A percentile compares a stretch with the other conserved stretches of the same genome.
Conservation (phyloP, 2,113 vertebrate species). For the Nycticebus coucang region DNA sequence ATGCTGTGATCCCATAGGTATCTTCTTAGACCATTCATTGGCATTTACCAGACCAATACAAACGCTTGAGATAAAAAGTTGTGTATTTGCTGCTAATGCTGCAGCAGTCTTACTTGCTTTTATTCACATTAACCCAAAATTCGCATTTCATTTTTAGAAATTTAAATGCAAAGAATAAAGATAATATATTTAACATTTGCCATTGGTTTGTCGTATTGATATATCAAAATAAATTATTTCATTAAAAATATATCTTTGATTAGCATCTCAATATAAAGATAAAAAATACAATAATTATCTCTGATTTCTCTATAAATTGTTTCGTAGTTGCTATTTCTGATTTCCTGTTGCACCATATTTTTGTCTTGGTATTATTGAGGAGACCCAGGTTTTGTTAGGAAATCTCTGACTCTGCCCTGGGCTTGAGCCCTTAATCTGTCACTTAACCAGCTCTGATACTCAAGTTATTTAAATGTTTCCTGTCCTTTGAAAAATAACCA, state of each 20-base stretch:
- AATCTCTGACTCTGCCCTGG: not conserved
- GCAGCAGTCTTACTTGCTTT: not conserved
- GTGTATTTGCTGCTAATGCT: not conserved
- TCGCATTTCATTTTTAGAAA: constrained; percentile 21
- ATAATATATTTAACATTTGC: not conserved
- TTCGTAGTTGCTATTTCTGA: not conserved
- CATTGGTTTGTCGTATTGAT: not conserved
- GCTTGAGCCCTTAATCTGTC: too few relatives aligned
- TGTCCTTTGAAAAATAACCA: not conserved
- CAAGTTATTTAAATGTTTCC: not conserved
- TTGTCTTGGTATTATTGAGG: not conserved
- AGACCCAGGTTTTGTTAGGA: not conserved
- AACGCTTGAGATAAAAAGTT: constrained; percentile 47
- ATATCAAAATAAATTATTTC: not conserved
- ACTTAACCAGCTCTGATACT: not conserved
- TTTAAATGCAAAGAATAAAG: not conserved
- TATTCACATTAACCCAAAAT: not conserved
- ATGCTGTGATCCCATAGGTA: not conserved
- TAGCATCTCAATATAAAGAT: not conserved
- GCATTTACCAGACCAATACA: not conserved
- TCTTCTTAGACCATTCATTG: constrained; percentile 14
- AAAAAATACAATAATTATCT: not conserved
- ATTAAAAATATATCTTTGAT: not conserved
- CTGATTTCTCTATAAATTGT: not conserved
- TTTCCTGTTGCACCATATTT: not conserved